Conservation (phyloP, 2,888 invertebrate species). For the Chymomyza caudatula region DNA sequence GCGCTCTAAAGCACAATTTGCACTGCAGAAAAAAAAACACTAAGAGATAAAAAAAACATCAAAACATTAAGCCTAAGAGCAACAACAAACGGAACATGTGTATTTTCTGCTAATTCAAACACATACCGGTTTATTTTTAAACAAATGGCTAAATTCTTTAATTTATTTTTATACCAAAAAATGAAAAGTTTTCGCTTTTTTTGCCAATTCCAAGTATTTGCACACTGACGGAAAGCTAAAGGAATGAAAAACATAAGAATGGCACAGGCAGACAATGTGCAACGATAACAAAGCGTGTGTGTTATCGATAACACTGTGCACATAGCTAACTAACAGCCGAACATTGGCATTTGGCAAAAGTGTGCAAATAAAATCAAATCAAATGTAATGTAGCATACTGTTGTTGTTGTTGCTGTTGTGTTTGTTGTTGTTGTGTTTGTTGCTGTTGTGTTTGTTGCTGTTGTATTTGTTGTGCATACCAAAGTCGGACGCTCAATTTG, state of each 20-base stretch:
- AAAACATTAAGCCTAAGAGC: slow-evolving; percentile 13
- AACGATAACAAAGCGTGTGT: slow-evolving; percentile 12
- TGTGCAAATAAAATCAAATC: slow-evolving; percentile 8
- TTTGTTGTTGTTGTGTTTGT: neutral
- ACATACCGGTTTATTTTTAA: slow-evolving; percentile 72
- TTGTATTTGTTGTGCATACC: slow-evolving; percentile 48
- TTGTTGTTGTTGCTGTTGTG: neutral
- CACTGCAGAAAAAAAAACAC: slow-evolving; percentile 12
- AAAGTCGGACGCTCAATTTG: slow-evolving; percentile 66
- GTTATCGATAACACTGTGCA: slow-evolving; percentile 58
- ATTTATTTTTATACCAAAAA: slow-evolving; percentile 52
- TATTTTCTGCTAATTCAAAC: slow-evolving; percentile 57
- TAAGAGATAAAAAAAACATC: slow-evolving; percentile 10
- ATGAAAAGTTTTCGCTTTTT: slow-evolving; percentile 20
- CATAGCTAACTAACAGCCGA: slow-evolving; percentile 2
- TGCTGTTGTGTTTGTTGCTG: neutral
- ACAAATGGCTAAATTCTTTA: slow-evolving; percentile 65
- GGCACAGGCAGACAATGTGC: neutral
- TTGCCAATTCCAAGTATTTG: slow-evolving; percentile 34
- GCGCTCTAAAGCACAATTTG: neutral
- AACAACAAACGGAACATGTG: slow-evolving; percentile 49
- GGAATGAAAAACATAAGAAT: slow-evolving; percentile 4
- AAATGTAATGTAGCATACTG: neutral
- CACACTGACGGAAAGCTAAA: slow-evolving; percentile 14
- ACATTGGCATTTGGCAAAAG: slow-evolving; percentile 52